These are phyloP conservation scores for Caenorhabditis japonica DNA, from an alignment of 2,888 invertebrate species.

Conservation along the genomic window DNA sequence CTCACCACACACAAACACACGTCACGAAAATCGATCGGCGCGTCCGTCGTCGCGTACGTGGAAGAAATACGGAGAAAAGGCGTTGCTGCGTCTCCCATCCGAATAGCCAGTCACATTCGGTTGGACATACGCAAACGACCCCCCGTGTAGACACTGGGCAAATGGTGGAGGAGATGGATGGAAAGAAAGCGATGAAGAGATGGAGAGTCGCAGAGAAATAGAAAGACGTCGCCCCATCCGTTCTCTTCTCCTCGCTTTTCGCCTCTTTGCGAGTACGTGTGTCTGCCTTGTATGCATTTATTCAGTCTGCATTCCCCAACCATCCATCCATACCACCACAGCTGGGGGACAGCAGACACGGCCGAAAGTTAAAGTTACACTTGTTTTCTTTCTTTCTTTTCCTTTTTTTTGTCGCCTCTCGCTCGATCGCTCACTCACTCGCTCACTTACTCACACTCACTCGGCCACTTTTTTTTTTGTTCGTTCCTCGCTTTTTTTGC, in stretches of 20 bases:
- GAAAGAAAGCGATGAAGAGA: background rate
- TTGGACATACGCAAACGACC: conserved; percentile 26
- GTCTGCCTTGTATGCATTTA: conserved; percentile 48
- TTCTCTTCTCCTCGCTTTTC: conserved; percentile 32
- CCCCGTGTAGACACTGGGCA: conserved; percentile 7
- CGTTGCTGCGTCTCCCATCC: conserved; percentile 16
- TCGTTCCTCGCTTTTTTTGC: background rate
- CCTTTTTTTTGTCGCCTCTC: conserved; percentile 12
- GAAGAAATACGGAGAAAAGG: background rate
- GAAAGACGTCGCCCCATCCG: conserved; percentile 16
- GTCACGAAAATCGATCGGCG: conserved; percentile 30
- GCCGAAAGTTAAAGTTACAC: conserved; percentile 45
- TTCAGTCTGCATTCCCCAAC: conserved; percentile 32
- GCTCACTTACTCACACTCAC: conserved; percentile 1
- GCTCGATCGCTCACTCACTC: no score
- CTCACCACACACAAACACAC: no score
- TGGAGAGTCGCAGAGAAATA: conserved; percentile 22
- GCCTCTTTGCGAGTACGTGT: conserved; percentile 30
- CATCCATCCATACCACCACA: conserved; percentile 45
- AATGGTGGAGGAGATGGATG: background rate
- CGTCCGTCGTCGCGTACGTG: no score
- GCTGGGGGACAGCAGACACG: conserved; percentile 35
- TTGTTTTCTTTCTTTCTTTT: conserved; percentile 24
- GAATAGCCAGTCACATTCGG: conserved; percentile 40
- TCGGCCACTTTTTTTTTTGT: background rate